These are phyloP conservation scores for Dicrurus megarhynchus DNA, from an alignment of 2,113 vertebrate species.

Conservation along the genomic window DNA sequence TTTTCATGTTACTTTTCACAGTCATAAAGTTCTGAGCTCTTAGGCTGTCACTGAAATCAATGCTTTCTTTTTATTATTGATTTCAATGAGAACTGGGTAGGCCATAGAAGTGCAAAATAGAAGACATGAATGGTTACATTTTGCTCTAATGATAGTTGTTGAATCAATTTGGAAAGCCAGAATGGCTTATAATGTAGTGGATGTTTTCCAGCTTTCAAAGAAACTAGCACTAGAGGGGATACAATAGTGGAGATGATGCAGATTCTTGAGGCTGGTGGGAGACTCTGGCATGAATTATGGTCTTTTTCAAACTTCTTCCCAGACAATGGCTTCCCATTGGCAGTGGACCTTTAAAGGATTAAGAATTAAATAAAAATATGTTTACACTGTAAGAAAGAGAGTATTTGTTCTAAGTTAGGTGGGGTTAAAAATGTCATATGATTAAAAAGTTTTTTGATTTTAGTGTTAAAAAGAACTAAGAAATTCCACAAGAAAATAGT, in stretches of 20 bases:
- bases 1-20: slow-evolving; percentile 36
- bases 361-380: not conserved
- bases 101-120: not conserved
- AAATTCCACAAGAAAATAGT: not conserved
- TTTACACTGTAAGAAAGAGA: not conserved
- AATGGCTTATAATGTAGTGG: slow-evolving; percentile 5
- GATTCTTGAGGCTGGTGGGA: slow-evolving; percentile 11
- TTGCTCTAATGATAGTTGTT: not conserved
- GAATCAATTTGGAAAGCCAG: slow-evolving; percentile 38
- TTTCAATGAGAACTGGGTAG: slow-evolving; percentile 2
- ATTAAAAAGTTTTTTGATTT: not conserved
- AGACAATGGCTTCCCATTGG: slow-evolving; percentile 15
- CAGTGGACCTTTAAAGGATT: not conserved
- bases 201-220: slow-evolving; percentile 26
- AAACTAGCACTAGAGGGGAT: not conserved
- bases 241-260: slow-evolving; percentile 10
- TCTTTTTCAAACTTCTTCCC: slow-evolving; percentile 13
- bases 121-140: slow-evolving; percentile 1
- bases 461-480: not conserved
- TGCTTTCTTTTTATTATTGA: slow-evolving; percentile 39
- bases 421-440: not conserved
- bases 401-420: slow-evolving; percentile 11
- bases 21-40: slow-evolving; percentile 36
- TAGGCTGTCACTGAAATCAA: slow-evolving; percentile 9
- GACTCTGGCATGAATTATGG: slow-evolving; percentile 46